Conservation (phyloP, 2,797 vertebrate species). For the Chiloscyllium punctatum region DNA sequence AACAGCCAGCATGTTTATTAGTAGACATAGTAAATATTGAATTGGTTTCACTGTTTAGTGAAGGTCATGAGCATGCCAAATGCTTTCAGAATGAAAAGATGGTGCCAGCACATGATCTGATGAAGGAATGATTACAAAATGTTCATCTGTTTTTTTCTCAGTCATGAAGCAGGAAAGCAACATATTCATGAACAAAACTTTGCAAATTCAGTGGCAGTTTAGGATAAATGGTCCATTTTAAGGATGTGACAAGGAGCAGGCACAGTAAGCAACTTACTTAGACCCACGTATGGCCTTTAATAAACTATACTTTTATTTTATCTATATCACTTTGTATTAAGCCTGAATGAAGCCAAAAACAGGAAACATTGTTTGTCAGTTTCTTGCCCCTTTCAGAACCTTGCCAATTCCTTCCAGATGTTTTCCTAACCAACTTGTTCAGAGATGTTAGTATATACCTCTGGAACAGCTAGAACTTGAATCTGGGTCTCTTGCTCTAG, state of each 20-base stretch:
- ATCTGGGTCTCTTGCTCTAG: too few relatives aligned
- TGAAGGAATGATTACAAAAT: background rate
- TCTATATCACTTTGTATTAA: background rate
- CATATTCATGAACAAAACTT: background rate
- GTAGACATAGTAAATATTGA: background rate
- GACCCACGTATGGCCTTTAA: background rate
- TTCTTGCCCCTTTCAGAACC: background rate
- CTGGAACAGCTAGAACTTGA: too few relatives aligned
- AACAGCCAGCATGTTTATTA: background rate
- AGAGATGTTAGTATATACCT: too few relatives aligned
- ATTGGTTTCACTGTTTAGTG: background rate
- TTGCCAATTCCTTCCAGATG: background rate
- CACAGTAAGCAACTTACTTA: background rate
- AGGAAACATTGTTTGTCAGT: background rate
- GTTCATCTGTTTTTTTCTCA: background rate
- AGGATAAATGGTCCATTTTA: background rate
- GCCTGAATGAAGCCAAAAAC: background rate
- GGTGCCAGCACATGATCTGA: background rate
- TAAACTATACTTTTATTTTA: too few relatives aligned
- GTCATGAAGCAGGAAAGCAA: background rate
- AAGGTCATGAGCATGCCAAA: background rate
- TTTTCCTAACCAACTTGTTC: too few relatives aligned
- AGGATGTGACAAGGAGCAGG: background rate
- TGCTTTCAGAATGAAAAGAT: constrained; percentile 10
- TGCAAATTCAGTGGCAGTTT: background rate